Conservation (phyloP, 2,113 vertebrate species). For the Gnathonemus longibarbis region DNA sequence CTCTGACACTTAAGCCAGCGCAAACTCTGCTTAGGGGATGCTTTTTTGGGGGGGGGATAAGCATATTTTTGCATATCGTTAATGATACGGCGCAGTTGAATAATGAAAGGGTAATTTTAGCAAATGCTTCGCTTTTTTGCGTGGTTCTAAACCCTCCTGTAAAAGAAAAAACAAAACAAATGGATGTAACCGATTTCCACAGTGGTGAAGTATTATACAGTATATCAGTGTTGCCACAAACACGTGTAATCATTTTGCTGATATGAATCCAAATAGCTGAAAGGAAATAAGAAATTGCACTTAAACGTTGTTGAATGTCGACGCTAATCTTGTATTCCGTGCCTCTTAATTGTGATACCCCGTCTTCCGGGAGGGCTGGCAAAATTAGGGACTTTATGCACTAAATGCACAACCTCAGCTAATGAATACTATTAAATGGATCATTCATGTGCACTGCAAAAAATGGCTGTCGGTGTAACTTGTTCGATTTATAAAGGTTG, state of each 20-base stretch:
- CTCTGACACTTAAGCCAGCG: background rate
- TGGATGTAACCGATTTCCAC: conserved; percentile 18
- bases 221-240: conserved; percentile 14
- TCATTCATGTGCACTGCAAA: conserved; percentile 1
- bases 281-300: conserved; percentile 20
- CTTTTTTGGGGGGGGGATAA: background rate
- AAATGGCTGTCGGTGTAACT: conserved; percentile 8
- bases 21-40: background rate
- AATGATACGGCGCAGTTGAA: background rate
- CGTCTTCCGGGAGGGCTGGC: background rate
- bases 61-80: background rate
- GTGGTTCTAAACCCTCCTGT: conserved; percentile 9
- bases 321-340: conserved; percentile 27
- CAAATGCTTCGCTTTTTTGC: conserved; percentile 19
- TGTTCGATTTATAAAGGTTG: conserved; percentile 10
- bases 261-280: conserved; percentile 32
- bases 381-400: background rate
- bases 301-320: conserved; percentile 30
- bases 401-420: conserved; percentile 1
- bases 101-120: conserved; percentile 4
- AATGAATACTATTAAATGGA: background rate
- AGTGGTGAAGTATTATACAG: conserved; percentile 12
- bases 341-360: conserved; percentile 13
- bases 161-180: background rate
- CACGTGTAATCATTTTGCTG: background rate